Evolutionary conservation across 2,797 vertebrate species (phyloP), one percentile per base, ranked within the genome.

Genomic region (Phataginus tricuspis): DNA sequence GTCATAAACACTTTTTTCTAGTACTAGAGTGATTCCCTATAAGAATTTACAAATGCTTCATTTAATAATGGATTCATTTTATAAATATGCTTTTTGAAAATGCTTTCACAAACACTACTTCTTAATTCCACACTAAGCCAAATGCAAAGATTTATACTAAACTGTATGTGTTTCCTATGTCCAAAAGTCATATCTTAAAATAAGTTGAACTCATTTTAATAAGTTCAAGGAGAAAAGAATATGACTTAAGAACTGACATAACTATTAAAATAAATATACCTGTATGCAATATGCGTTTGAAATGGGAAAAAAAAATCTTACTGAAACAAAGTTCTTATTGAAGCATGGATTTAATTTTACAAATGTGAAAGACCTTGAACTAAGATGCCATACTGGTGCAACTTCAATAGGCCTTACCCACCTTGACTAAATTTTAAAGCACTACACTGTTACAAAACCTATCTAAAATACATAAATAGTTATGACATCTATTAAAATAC

Each of bases 31-130:
- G 1, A 12, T 87, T 86, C 49, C 12, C 45, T 51, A 0, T 8
- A 98, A 78, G 64, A 97, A 94, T 27, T 91, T 93, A 19, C 45
- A 93, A 90, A 92, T 71, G 11, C 39, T 85, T 37, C 74, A 87
- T 91, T 95, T 89, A 57, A 96, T 88, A 85, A 95, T 9, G 4
- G 92, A 95, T 90, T 96, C 25, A 37, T 45, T 95, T 97, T 87
- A 74, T 77, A 96, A 86, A 95, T 57, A 82, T 0, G 18, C 16
- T 18, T 45, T 84, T 53, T 72, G 82, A 18, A 51, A 78, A 37
- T 45, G 45, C 13, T 84, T 90, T 69, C 61, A 86, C 0, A 16
- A 25, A 79, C 5, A n/a, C 25, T 55, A 68, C 39, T 37, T 93
- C 95, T 64, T 34, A 66, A 59, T 55, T 18, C 7, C 7, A 5